Percentiles rank a stretch among this genome's conserved stretches.
phyloP scores from a whole-genome alignment of 2,797 vertebrate species.

The Artibeus lituratus region DNA sequence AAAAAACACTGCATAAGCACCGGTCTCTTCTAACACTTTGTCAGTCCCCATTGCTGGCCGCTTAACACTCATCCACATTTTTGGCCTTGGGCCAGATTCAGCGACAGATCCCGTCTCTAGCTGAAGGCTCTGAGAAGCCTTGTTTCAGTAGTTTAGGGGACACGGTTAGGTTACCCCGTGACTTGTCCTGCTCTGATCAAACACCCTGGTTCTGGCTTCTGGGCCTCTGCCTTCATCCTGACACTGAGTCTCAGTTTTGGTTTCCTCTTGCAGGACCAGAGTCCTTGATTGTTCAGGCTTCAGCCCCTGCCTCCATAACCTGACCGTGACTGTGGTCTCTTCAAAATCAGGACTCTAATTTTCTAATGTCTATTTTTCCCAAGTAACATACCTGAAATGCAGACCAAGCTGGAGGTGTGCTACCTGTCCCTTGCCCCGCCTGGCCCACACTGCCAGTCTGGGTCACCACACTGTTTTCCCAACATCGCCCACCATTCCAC shows the following conservation, averaged over 20 bases:
- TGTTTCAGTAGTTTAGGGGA: not conserved
- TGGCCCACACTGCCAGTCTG: not conserved
- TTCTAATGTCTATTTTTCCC: not conserved
- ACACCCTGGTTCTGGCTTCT: not conserved
- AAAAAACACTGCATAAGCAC: not conserved
- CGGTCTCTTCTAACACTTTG: not conserved
- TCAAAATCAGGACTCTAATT: not conserved
- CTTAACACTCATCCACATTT: not conserved
- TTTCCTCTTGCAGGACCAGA: not conserved
- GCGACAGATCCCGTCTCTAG: not conserved
- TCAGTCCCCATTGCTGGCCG: not conserved
- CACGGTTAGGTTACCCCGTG: not conserved
- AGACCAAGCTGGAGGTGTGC: not conserved
- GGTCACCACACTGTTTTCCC: not conserved
- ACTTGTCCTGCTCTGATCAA: not conserved
- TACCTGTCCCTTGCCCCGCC: not conserved
- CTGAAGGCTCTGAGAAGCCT: not conserved
- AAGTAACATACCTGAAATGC: not conserved
- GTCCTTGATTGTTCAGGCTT: not conserved
- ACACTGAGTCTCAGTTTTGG: not conserved
- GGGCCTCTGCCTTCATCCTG: not conserved
- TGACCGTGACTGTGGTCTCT: not conserved
- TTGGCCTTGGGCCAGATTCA: not conserved
- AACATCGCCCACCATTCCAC: not conserved
- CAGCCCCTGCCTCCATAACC: not conserved